Conservation (phyloP, 2,797 vertebrate species). For the Chelidonichthys spinosus region DNA sequence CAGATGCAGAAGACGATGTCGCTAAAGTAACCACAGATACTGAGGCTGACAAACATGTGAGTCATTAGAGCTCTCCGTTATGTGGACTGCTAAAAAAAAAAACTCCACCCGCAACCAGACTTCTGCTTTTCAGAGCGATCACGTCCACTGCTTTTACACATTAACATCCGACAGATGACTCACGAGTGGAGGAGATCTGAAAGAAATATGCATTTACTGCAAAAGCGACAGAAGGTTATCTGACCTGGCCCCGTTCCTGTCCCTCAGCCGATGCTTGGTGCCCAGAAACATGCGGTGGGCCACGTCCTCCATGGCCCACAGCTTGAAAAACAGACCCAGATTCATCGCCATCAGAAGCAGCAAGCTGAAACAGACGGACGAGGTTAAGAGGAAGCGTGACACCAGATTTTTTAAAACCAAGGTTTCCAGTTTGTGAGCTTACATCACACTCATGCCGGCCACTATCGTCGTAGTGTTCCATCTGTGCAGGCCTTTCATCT, state of each 20-base stretch:
- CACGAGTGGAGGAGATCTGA: not conserved
- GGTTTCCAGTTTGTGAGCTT: slow-evolving; percentile 58
- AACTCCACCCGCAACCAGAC: slow-evolving; percentile 30
- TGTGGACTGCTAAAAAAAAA: slow-evolving; percentile 27
- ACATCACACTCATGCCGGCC: slow-evolving; percentile 84
- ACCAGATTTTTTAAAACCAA: not conserved
- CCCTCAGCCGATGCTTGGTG: slow-evolving; percentile 84
- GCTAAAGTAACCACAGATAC: slow-evolving; percentile 41
- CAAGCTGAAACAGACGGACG: slow-evolving; percentile 82
- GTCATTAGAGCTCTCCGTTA: slow-evolving; percentile 39
- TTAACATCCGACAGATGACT: not conserved
- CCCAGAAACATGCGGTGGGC: slow-evolving; percentile 89
- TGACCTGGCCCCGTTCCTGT: slow-evolving; percentile 87
- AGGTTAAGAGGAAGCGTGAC: not conserved
- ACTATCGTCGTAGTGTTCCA: slow-evolving; percentile 78
- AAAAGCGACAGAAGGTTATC: slow-evolving; percentile 22
- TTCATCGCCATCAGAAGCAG: slow-evolving; percentile 91
- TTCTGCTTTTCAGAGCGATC: slow-evolving; percentile 28
- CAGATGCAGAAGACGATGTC: slow-evolving; percentile 15
- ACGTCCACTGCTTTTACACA: not conserved
- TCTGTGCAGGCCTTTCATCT: slow-evolving; percentile 57
- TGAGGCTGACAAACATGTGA: slow-evolving; percentile 21
- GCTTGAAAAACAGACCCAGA: slow-evolving; percentile 92
- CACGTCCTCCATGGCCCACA: slow-evolving; percentile 95
- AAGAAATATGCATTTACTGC: not conserved